Conservation (phyloP, 2,888 invertebrate species). For the Melinaea marsaeus region DNA sequence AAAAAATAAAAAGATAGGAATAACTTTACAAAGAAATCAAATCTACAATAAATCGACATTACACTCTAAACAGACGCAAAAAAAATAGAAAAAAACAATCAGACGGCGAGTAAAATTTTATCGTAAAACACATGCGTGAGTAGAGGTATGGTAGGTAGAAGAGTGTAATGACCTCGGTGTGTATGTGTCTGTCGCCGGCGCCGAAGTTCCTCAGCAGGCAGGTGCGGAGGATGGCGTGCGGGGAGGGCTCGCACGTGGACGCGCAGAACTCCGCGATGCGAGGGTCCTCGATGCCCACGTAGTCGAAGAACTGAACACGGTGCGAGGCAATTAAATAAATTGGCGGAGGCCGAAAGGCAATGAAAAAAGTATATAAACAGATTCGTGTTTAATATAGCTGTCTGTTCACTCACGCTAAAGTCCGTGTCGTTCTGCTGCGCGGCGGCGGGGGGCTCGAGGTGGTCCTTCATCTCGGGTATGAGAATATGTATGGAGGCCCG, state of each 20-base stretch:
- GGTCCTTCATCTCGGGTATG: slow-evolving; percentile 93
- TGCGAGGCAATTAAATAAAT: too few species aligned
- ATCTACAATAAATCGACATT: too few species aligned
- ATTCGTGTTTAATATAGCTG: not conserved
- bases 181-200: slow-evolving; percentile 90
- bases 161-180: slow-evolving; percentile 82
- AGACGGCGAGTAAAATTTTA: not conserved
- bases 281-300: slow-evolving; percentile 95
- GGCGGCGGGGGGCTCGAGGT: slow-evolving; percentile 66
- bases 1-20: too few species aligned
- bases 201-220: slow-evolving; percentile 96
- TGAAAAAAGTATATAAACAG: not conserved
- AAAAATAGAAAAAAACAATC: too few species aligned
- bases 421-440: slow-evolving; percentile 43
- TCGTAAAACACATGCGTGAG: not conserved
- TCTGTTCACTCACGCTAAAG: slow-evolving; percentile 46
- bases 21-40: too few species aligned
- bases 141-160: not conserved
- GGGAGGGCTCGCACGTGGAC: slow-evolving; percentile 97
- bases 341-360: not conserved
- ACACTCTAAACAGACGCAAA: too few species aligned
- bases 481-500: slow-evolving; percentile 92
- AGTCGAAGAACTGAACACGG: slow-evolving; percentile 87
- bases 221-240: slow-evolving; percentile 94
- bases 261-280: slow-evolving; percentile 96